Percentiles rank a stretch among this genome's conserved stretches.
Evolutionary conservation across 2,888 invertebrate genomes (phyloP).

Genomic region (Phyllotreta cruciferae): DNA sequence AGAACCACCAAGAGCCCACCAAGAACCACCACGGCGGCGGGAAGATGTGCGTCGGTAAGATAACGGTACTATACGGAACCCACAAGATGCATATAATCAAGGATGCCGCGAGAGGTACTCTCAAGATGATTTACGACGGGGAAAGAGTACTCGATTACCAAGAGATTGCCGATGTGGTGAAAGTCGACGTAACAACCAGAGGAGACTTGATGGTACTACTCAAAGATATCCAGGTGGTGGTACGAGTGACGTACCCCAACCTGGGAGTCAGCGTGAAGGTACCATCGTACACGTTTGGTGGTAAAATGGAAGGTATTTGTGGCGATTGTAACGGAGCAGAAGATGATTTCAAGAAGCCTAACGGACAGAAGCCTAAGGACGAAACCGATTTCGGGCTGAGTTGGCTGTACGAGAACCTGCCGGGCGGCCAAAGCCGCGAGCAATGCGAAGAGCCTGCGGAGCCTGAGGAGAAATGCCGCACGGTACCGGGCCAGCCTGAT

Average conservation of each 20-base stretch:
- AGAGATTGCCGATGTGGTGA: slow-evolving; percentile 68
- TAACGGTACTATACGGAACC: slow-evolving; percentile 72
- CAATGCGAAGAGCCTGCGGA: slow-evolving; percentile 55
- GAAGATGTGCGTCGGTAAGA: slow-evolving; percentile 70
- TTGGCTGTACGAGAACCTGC: slow-evolving; percentile 63
- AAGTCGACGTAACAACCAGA: slow-evolving; percentile 65
- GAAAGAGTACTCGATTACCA: slow-evolving; percentile 51
- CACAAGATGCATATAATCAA: slow-evolving; percentile 62
- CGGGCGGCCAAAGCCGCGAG: slow-evolving; percentile 56
- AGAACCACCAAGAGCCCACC: not conserved
- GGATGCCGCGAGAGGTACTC: slow-evolving; percentile 47
- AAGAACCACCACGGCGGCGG: slow-evolving; percentile 43
- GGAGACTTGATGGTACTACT: slow-evolving; percentile 71
- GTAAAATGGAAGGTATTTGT: slow-evolving; percentile 80
- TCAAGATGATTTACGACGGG: slow-evolving; percentile 63
- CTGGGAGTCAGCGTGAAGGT: slow-evolving; percentile 66
- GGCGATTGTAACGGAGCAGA: slow-evolving; percentile 73
- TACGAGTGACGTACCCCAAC: slow-evolving; percentile 62
- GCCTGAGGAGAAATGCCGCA: slow-evolving; percentile 46
- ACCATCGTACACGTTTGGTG: slow-evolving; percentile 76
- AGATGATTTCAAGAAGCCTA: slow-evolving; percentile 65
- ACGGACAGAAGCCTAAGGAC: slow-evolving; percentile 65
- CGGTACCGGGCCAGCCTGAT: slow-evolving; percentile 68
- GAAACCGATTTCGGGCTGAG: slow-evolving; percentile 64
- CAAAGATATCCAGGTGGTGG: slow-evolving; percentile 75